phyloP scores from a whole-genome alignment of 2,113 vertebrate species.

The Hylia prasina region DNA sequence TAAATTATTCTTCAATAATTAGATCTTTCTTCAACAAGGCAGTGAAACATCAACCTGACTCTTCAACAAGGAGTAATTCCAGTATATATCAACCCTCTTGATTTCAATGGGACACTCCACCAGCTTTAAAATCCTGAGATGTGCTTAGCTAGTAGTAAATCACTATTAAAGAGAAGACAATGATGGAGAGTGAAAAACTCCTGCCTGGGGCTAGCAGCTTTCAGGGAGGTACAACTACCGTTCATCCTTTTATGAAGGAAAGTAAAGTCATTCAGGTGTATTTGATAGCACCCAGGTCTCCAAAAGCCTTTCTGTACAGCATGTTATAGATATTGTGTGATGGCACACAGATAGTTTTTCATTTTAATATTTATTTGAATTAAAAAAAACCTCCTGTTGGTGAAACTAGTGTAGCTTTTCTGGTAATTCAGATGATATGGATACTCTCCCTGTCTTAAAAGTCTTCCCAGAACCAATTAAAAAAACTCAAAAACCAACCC shows the following conservation, averaged over 20 bases:
- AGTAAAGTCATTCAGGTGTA: conserved; percentile 33
- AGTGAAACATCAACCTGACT: neutral
- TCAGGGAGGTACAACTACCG: neutral
- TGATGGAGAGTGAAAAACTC: neutral
- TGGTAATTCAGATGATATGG: neutral
- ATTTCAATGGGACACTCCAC: neutral
- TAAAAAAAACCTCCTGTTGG: neutral
- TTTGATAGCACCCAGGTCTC: neutral
- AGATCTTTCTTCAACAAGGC: neutral
- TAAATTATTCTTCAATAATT: neutral
- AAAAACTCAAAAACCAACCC: neutral
- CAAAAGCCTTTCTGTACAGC: neutral
- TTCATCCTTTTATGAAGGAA: neutral
- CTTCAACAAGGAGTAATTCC: neutral
- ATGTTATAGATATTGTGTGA: neutral
- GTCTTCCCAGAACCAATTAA: neutral
- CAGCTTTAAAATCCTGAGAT: neutral
- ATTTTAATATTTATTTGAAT: neutral
- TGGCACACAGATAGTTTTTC: neutral
- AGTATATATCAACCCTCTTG: neutral
- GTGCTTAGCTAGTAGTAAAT: neutral
- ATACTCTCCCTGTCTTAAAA: neutral
- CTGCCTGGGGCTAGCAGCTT: neutral
- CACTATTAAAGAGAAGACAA: conserved; percentile 1
- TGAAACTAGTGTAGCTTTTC: neutral